A percentile compares a stretch with the other conserved stretches of the same genome.
These are phyloP conservation scores for Syngnathus acus DNA, from an alignment of 2,797 vertebrate species.

Conservation along the genomic window DNA sequence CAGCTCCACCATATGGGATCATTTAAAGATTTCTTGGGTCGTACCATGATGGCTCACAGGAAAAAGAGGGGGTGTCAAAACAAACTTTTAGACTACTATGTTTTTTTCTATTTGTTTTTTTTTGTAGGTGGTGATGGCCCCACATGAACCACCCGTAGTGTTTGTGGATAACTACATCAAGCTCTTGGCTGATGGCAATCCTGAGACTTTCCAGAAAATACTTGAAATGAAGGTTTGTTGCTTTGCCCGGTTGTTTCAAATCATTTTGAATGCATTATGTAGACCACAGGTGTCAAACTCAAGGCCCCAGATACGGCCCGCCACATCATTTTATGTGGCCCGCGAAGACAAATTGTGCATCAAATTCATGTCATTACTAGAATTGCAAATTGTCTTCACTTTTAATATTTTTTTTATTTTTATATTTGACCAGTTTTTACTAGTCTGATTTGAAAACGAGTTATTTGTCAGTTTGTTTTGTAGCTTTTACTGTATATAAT, in stretches of 20 bases:
- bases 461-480: too few relatives aligned
- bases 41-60: constrained; percentile 35
- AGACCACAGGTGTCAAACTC: too few relatives aligned
- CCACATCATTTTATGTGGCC: too few relatives aligned
- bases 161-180: constrained; percentile 99
- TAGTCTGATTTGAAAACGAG: too few relatives aligned
- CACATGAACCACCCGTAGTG: constrained; percentile 86
- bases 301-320: too few relatives aligned
- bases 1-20: constrained; percentile 55
- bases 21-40: constrained; percentile 46
- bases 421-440: too few relatives aligned
- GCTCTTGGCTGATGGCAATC: constrained; percentile 90
- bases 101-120: not conserved
- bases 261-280: not conserved
- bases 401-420: too few relatives aligned
- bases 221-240: constrained; percentile 92
- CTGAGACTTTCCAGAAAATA: constrained; percentile 98
- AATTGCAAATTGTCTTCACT: too few relatives aligned
- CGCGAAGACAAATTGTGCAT: too few relatives aligned
- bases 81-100: constrained; percentile 21
- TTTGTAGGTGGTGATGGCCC: constrained; percentile 96
- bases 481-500: too few relatives aligned
- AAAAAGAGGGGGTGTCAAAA: constrained; percentile 19
- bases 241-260: not conserved
- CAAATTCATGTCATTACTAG: too few relatives aligned